These are phyloP conservation scores for Taeniopygia guttata DNA, from an alignment of 2,797 vertebrate species.

Conservation along the genomic window DNA sequence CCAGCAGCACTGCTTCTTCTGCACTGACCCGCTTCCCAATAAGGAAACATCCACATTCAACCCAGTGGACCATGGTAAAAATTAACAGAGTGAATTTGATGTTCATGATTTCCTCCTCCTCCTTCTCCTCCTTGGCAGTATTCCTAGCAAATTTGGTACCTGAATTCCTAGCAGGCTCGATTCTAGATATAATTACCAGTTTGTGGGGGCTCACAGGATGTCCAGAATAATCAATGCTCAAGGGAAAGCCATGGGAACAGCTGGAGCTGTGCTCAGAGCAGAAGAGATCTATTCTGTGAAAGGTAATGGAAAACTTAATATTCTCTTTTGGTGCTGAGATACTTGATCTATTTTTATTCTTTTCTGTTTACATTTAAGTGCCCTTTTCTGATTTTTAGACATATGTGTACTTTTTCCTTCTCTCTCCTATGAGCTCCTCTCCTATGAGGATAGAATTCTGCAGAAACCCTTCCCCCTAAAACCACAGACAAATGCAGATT, in stretches of 20 bases:
- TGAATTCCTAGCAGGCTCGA: neutral
- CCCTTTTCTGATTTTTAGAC: constrained; percentile 36
- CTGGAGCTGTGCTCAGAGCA: constrained; percentile 13
- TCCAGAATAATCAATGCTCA: constrained; percentile 1
- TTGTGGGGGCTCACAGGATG: neutral
- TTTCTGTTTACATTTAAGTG: constrained; percentile 66
- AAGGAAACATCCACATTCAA: neutral
- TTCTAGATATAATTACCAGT: neutral
- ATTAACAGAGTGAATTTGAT: neutral
- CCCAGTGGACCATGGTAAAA: neutral
- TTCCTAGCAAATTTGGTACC: neutral
- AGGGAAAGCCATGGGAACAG: constrained; percentile 15
- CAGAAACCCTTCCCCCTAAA: neutral
- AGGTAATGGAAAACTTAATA: constrained; percentile 65
- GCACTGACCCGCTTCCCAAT: neutral
- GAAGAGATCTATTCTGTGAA: constrained; percentile 41
- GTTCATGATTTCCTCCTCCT: neutral
- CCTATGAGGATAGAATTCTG: neutral
- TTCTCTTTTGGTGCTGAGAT: constrained; percentile 63
- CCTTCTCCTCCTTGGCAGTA: neutral
- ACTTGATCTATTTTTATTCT: constrained; percentile 67
- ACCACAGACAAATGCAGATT: neutral
- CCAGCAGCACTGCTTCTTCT: neutral
- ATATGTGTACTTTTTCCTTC: neutral
- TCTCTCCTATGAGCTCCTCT: neutral